Evolutionary conservation across 2,888 invertebrate species (phyloP), one percentile per base, ranked within the genome.

Genomic region (Osmoderma eremita): DNA sequence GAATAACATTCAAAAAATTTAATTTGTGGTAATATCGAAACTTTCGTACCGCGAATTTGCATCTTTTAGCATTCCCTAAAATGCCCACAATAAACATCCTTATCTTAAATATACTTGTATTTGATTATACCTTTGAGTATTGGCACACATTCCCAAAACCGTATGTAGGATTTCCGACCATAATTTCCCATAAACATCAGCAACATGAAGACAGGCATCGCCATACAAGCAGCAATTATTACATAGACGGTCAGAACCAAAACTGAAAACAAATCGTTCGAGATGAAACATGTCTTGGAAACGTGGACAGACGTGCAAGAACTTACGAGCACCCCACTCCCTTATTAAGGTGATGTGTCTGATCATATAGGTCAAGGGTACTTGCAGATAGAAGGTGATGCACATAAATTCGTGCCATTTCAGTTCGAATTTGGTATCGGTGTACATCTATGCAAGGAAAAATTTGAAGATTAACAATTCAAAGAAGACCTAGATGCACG

Each of bases 141-240:
- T 6, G 67, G 67, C 5, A 67, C 54, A 12, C 67, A 67, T 17
- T 67, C 67, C 67, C 67, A 67, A 48, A 67, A 67, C 17, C 56
- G 20, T 15, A 67, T 49, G 24, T 67, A 67, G 0, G 67, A 67
- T 18, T 54, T 63, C 17, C 67, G 54, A 12, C 67, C 63, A 10
- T 63, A 67, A 18, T 67, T 63, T 13, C 67, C 67, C 54, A 67
- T 49, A 36, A 67, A 67, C 63, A 67, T 63, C 36, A 67, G 38
- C 12, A 67, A 36, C 67, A 67, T 67, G 18, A 56, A 67, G 49
- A 67, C 63, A n/a, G 67, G 67, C 67, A 67, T 67, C 6, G 67
- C 63, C 10, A 67, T 63, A 20, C 18, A 67, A 13, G 63, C 56
- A 6, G 63, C 63, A 8, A 67, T 62, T 1, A 67, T 10, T n/a